Evolutionary conservation across 64 coral and sea anemone genomes (phyloP).

Genomic region (Porites australiensis): DNA sequence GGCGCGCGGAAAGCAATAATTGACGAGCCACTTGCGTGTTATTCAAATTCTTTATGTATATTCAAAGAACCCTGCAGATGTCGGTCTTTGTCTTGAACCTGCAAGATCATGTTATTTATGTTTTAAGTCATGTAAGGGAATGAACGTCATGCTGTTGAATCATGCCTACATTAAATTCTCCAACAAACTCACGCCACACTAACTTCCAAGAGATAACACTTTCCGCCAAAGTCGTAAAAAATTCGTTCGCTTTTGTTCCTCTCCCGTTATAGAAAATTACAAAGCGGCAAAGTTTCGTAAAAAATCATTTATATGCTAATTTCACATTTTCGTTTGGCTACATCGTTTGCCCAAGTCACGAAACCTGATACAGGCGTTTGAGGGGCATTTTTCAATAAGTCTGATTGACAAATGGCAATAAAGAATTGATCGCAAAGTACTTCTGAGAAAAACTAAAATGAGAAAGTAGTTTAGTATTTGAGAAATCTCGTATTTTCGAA

Average conservation of each 20-base stretch:
- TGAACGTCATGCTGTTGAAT: conserved; percentile 7
- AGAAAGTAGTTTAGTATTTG: background rate
- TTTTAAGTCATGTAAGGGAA: background rate
- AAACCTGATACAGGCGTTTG: conserved; percentile 9
- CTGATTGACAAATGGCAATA: conserved; percentile 11
- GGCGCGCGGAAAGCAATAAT: background rate
- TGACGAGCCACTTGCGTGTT: background rate
- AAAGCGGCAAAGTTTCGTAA: conserved; percentile 7
- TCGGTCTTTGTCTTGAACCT: conserved; percentile 10
- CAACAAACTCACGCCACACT: background rate
- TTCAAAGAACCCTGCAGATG: conserved; percentile 50
- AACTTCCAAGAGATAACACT: background rate
- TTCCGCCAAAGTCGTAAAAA: background rate
- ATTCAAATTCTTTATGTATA: conserved; percentile 33
- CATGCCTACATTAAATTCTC: background rate
- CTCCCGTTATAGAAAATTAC: conserved; percentile 24
- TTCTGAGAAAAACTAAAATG: background rate
- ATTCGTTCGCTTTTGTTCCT: background rate
- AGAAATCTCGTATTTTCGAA: background rate
- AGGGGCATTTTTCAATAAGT: background rate
- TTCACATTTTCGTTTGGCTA: conserved; percentile 7
- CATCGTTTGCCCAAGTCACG: conserved; percentile 36
- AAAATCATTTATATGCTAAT: conserved; percentile 57
- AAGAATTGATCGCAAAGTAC: background rate
- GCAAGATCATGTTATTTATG: conserved; percentile 41